A percentile compares a stretch with the other conserved stretches of the same genome.
phyloP scores from a whole-genome alignment of 2,797 vertebrate genomes.

The Macropodus opercularis region DNA sequence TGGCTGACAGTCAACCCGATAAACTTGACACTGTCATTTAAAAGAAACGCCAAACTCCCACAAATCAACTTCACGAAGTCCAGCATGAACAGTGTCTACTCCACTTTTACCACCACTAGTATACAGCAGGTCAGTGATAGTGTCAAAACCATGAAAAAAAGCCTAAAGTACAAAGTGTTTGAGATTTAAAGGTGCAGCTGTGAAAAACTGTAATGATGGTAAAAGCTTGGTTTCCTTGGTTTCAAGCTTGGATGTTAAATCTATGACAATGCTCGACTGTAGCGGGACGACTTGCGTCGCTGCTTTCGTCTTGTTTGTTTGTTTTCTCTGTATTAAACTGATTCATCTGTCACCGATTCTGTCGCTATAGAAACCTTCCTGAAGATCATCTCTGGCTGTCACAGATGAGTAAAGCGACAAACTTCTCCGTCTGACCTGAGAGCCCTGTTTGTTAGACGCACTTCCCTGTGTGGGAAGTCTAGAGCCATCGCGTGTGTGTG shows the following conservation, averaged over 20 bases:
- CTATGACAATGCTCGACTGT: conserved; percentile 24
- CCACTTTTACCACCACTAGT: background rate
- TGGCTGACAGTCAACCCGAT: conserved; percentile 25
- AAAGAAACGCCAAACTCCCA: conserved; percentile 34
- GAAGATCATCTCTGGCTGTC: conserved; percentile 24
- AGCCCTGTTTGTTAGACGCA: conserved; percentile 23
- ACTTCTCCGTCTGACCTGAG: background rate
- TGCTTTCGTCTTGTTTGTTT: conserved; percentile 1
- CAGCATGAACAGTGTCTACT: conserved; percentile 3
- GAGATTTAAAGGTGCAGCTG: conserved; percentile 8
- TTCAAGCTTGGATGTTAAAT: conserved; percentile 30
- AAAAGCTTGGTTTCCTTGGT: conserved; percentile 16
- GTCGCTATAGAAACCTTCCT: conserved; percentile 9
- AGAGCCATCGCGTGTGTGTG: background rate
- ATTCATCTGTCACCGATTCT: conserved; percentile 19
- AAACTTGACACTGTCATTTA: conserved; percentile 37
- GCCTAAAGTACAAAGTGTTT: background rate
- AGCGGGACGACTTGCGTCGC: background rate
- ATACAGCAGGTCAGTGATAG: background rate
- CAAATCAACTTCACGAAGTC: too few relatives aligned
- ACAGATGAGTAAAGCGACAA: conserved; percentile 11
- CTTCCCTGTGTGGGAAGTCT: background rate
- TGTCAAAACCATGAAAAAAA: background rate
- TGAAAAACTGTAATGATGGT: conserved; percentile 11
- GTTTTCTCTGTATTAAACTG: conserved; percentile 15